Percentiles rank a stretch among this genome's conserved stretches.
Evolutionary conservation across 2,113 vertebrate genomes (phyloP).

Genomic region (Myodes glareolus): DNA sequence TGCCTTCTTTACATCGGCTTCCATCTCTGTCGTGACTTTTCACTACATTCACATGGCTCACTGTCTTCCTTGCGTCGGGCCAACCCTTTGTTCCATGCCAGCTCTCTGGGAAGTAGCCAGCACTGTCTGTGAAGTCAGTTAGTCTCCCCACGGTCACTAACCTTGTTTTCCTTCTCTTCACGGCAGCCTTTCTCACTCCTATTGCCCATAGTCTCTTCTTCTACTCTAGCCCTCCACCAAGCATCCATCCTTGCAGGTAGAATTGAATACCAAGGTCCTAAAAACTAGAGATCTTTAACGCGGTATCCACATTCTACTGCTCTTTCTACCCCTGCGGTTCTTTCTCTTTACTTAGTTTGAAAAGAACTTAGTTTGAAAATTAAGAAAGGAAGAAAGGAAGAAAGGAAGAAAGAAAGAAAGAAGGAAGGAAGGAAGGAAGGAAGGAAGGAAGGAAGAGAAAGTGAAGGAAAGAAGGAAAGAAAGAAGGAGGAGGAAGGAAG

Average conservation of each 20-base stretch:
- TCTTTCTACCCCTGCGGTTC: not conserved
- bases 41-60: not conserved
- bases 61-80: not conserved
- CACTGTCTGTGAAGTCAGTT: not conserved
- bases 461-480: too few relatives aligned
- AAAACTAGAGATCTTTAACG: not conserved
- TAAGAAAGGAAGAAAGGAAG: too few relatives aligned
- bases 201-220: not conserved
- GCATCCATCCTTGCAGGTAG: not conserved
- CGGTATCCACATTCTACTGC: not conserved
- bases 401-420: too few relatives aligned
- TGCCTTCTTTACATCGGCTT: not conserved
- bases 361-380: not conserved
- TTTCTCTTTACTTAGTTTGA: not conserved
- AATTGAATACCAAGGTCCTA: not conserved
- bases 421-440: too few relatives aligned
- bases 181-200: not conserved
- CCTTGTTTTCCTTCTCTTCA: not conserved
- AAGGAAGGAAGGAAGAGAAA: too few relatives aligned
- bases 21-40: not conserved
- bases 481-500: too few relatives aligned
- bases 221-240: not conserved
- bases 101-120: not conserved
- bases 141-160: fast-evolving
- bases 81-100: not conserved